A percentile compares a stretch with the other conserved stretches of the same genome.
Conservation (phyloP, 2,888 invertebrate species). For the Dusona sp. region DNA sequence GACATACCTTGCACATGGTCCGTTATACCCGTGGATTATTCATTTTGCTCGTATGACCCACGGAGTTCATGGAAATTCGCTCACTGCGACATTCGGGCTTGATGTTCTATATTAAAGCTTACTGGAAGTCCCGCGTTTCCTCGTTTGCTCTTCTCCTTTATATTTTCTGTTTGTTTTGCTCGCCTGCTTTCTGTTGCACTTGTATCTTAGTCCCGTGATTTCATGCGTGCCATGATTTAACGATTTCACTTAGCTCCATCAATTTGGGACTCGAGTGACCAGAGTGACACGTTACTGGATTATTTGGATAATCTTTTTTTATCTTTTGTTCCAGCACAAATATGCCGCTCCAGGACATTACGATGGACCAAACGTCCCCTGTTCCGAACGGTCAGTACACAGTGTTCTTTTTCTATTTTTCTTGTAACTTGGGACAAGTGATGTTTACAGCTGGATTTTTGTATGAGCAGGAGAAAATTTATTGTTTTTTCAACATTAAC, state of each 20-base stretch:
- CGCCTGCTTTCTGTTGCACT: conserved; percentile 5
- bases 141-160: conserved; percentile 63
- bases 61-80: conserved; percentile 73
- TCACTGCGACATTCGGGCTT: conserved; percentile 48
- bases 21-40: conserved; percentile 71
- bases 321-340: conserved; percentile 77
- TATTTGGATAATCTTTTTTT: conserved; percentile 11
- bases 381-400: conserved; percentile 77
- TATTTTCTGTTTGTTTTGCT: conserved; percentile 11
- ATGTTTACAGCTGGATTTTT: not conserved
- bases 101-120: conserved; percentile 80
- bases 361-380: conserved; percentile 78
- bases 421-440: not conserved
- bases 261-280: not conserved
- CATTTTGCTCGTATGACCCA: conserved; percentile 72
- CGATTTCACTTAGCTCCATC: not conserved
- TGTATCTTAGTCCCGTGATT: not conserved
- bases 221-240: conserved; percentile 12
- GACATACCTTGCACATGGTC: conserved; percentile 54
- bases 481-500: no score
- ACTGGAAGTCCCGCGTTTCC: conserved; percentile 78
- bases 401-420: not conserved
- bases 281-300: not conserved
- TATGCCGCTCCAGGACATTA: conserved; percentile 78
- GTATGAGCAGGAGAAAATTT: no score